Percentiles rank a stretch among this genome's conserved stretches.
These are phyloP conservation scores for Taxidea taxus DNA, from an alignment of 2,113 vertebrate species.

Conservation along the genomic window DNA sequence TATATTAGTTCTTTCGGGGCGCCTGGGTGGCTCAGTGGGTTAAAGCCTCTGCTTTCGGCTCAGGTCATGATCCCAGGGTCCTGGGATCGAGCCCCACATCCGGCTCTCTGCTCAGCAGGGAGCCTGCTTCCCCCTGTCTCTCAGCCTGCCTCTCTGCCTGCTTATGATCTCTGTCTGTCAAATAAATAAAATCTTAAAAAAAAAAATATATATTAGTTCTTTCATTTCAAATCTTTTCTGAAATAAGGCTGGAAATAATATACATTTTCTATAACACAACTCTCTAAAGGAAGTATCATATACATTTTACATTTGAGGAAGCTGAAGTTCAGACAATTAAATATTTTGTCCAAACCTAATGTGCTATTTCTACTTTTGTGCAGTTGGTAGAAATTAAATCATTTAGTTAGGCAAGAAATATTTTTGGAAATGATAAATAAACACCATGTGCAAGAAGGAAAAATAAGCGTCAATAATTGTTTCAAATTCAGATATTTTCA, in stretches of 20 bases:
- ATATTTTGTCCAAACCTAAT: background rate
- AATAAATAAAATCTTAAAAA: no score
- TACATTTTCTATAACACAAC: background rate
- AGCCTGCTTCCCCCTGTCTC: no score
- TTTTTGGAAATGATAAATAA: background rate
- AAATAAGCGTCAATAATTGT: background rate
- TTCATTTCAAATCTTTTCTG: background rate
- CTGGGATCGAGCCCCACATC: no score
- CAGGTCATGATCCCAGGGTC: no score
- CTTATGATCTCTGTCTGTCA: no score
- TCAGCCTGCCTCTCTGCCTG: no score
- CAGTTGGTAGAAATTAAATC: background rate
- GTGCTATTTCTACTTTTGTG: background rate
- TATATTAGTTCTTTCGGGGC: background rate
- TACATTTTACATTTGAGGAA: background rate
- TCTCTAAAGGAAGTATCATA: background rate
- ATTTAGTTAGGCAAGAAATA: background rate
- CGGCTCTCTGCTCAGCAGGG: no score
- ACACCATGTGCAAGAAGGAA: background rate
- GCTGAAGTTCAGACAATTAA: background rate
- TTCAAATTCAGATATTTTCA: background rate
- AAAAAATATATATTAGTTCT: background rate
- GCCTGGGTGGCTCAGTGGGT: no score
- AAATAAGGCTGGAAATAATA: background rate
- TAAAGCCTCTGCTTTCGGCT: no score